A percentile compares a stretch with the other conserved stretches of the same genome.
phyloP scores from a whole-genome alignment of 2,113 vertebrate genomes.

The Salvelinus fontinalis region DNA sequence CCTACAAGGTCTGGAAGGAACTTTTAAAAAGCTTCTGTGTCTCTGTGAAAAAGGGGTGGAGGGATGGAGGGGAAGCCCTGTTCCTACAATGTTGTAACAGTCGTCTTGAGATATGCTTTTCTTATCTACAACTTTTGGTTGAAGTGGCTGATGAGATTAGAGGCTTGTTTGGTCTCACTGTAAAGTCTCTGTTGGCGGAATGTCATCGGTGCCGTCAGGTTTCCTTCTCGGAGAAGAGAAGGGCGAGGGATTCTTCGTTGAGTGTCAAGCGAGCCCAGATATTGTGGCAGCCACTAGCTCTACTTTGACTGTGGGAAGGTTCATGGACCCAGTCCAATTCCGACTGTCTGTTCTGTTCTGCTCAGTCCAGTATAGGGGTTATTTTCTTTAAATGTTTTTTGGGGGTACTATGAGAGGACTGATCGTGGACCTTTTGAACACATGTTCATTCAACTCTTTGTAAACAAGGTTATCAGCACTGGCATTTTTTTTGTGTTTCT shows the following conservation, averaged over 20 bases:
- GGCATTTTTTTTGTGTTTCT: constrained; percentile 1
- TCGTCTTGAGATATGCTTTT: constrained; percentile 83
- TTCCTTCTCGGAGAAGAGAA: constrained; percentile 65
- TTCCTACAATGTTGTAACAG: constrained; percentile 84
- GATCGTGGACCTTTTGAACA: constrained; percentile 39
- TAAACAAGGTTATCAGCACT: too few species aligned
- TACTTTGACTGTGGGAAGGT: too few species aligned
- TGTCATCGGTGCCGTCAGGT: constrained; percentile 84
- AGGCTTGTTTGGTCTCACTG: constrained; percentile 86
- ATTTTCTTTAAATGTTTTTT: constrained; percentile 26
- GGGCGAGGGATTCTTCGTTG: constrained; percentile 48
- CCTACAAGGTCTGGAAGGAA: constrained; percentile 83
- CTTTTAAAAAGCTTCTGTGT: constrained; percentile 71
- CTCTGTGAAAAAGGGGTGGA: constrained; percentile 74
- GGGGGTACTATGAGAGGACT: constrained; percentile 23
- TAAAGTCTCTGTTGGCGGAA: constrained; percentile 86
- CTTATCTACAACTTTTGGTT: constrained; percentile 86
- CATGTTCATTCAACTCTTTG: too few species aligned
- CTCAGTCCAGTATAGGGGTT: constrained; percentile 2
- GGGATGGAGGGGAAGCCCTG: constrained; percentile 61
- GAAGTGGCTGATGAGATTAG: constrained; percentile 90
- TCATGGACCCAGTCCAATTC: too few species aligned
- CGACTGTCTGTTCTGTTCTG: neutral
- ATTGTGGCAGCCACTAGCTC: constrained; percentile 59
- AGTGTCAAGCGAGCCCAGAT: constrained; percentile 49